phyloP scores from a whole-genome alignment of 53 echinoderm and acorn worm species.

The Arbacia lixula region DNA sequence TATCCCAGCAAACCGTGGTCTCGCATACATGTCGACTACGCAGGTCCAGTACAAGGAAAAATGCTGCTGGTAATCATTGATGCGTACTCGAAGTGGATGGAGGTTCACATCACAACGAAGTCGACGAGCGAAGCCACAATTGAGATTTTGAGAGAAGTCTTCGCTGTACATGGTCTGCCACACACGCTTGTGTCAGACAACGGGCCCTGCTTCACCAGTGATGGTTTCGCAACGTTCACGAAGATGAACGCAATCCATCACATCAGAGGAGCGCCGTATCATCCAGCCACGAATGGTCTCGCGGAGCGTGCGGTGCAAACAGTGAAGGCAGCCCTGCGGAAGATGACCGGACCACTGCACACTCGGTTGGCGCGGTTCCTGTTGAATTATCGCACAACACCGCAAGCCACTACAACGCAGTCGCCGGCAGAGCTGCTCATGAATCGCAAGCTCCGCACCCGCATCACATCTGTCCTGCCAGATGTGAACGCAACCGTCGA shows the following conservation, averaged over 20 bases:
- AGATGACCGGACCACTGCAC: conserved; percentile 53
- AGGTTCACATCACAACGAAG: conserved; percentile 30
- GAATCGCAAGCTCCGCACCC: conserved; percentile 64
- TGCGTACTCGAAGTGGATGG: conserved; percentile 41
- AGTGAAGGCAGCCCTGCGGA: conserved; percentile 42
- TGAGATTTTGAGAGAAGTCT: conserved; percentile 21
- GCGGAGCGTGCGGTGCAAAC: conserved; percentile 55
- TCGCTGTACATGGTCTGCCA: conserved; percentile 51
- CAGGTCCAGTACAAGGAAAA: conserved; percentile 48
- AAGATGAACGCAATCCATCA: conserved; percentile 37
- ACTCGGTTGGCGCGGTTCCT: conserved; percentile 52
- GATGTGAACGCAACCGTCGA: conserved; percentile 41
- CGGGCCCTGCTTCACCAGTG: conserved; percentile 49
- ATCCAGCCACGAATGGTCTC: conserved; percentile 50
- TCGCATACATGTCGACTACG: conserved; percentile 48
- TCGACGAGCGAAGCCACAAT: conserved; percentile 42
- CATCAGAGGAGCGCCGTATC: conserved; percentile 49
- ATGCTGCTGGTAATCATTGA: conserved; percentile 46
- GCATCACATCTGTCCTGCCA: conserved; percentile 45
- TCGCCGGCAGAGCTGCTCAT: conserved; percentile 74
- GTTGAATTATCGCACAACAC: conserved; percentile 59
- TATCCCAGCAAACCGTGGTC: conserved; percentile 48
- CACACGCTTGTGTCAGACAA: conserved; percentile 45
- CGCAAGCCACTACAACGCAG: conserved; percentile 59
- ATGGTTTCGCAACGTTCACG: conserved; percentile 38